Evolutionary conservation across 1,140 invertebrate species (phyloP), one percentile per base, ranked within the genome.

Genomic region (Achatina immaculata): DNA sequence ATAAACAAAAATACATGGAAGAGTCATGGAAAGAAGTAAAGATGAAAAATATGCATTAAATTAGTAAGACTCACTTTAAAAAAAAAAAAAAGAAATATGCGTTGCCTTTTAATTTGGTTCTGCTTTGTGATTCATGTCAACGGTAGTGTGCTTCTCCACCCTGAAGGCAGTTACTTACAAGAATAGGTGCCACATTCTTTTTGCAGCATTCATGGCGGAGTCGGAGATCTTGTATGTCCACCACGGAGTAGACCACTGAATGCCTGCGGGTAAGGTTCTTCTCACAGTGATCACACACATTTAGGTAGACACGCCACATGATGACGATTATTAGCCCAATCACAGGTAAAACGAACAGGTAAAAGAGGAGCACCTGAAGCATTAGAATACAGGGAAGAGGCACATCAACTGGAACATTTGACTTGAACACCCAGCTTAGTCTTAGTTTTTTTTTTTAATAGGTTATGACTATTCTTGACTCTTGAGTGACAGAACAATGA

Each of bases 111-210:
- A n/a, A n/a, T n/a, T n/a, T n/a, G n/a, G n/a, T n/a, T n/a, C n/a
- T n/a, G n/a, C n/a, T n/a, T n/a, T n/a, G n/a, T n/a, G n/a, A n/a
- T n/a, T n/a, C n/a, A n/a, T n/a, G n/a, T n/a, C n/a, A n/a, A n/a
- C n/a, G n/a, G n/a, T n/a, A n/a, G n/a, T n/a, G n/a, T n/a, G n/a
- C n/a, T n/a, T n/a, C n/a, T n/a, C n/a, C n/a, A n/a, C n/a, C n/a
- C n/a, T n/a, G n/a, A n/a, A n/a, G n/a, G n/a, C n/a, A n/a, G n/a
- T 65, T 34, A 65, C 11, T 45, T 45, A 72, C 69, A 16, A 72
- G 28, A 45, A 72, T 72, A 7, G 69, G 69, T n/a, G 69, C 69
- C 38, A 72, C 69, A n/a, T 72, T 72, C 28, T 45, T 40, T 40
- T 72, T 72, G 42, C 69, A 72, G 28, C 69, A 72, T 28, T 72